Conservation (phyloP, 2,888 invertebrate genomes). For the Agrypnus murinus region DNA sequence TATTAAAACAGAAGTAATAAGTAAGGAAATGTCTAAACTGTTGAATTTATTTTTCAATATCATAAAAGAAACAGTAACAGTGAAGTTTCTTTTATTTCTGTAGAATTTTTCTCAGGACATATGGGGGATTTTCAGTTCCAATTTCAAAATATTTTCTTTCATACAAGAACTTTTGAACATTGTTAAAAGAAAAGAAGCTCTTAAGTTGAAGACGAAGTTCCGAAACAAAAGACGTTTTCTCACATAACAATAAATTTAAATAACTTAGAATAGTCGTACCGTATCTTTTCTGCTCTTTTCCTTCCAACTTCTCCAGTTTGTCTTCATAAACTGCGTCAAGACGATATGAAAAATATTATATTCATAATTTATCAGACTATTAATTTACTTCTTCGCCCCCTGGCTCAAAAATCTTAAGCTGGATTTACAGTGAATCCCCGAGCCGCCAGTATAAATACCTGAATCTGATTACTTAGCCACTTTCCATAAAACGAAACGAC, state of each 20-base stretch:
- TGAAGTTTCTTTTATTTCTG: too few species aligned
- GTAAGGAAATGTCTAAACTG: too few species aligned
- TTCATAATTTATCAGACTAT: conserved; percentile 52
- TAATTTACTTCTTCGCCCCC: conserved; percentile 45
- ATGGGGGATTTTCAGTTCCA: not conserved
- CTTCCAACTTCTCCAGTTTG: conserved; percentile 53
- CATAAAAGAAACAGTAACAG: too few species aligned
- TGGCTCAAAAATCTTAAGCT: conserved; percentile 35
- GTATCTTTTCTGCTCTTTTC: conserved; percentile 49
- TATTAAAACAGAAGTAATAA: too few species aligned
- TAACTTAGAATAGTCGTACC: conserved; percentile 52
- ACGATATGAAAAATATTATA: conserved; percentile 51
- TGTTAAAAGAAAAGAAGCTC: conserved; percentile 21
- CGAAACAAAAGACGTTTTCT: conserved; percentile 50
- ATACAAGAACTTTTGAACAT: conserved; percentile 12
- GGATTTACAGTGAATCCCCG: conserved; percentile 36
- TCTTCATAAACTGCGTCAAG: conserved; percentile 53
- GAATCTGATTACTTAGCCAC: conserved; percentile 43
- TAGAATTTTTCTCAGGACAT: not conserved
- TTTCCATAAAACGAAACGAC: conserved; percentile 35
- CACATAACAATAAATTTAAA: conserved; percentile 56
- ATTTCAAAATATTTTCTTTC: too few species aligned
- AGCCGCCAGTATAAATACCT: conserved; percentile 42
- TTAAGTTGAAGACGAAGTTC: conserved; percentile 39
- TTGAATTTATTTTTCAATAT: too few species aligned